Percentiles rank a stretch among this genome's conserved stretches.
Evolutionary conservation across 2,113 vertebrate species (phyloP).

Genomic region (Orcinus orca): DNA sequence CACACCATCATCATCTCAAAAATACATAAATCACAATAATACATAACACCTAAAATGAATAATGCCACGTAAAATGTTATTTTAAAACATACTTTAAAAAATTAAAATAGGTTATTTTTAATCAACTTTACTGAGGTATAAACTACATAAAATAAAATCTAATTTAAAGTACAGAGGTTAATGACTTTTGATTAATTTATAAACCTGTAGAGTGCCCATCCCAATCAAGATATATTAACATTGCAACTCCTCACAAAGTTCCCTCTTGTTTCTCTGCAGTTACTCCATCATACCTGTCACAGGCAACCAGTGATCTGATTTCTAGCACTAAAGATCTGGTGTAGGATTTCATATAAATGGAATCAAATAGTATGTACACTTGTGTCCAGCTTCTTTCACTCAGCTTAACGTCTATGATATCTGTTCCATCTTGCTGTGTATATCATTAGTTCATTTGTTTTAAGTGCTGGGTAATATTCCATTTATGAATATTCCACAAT

Average conservation of each 20-base stretch:
- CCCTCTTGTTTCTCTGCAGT: background rate
- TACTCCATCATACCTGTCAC: background rate
- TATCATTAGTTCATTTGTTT: background rate
- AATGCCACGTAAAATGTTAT: background rate
- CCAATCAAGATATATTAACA: slow-evolving; percentile 29
- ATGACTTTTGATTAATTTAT: background rate
- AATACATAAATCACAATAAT: slow-evolving; percentile 8
- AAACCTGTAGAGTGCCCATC: background rate
- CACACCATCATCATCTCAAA: background rate
- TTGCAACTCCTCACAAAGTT: background rate
- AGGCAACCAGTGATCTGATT: slow-evolving; percentile 3
- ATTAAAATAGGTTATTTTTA: background rate
- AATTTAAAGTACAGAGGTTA: background rate
- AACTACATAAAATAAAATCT: slow-evolving; percentile 18
- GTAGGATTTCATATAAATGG: background rate
- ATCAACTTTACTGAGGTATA: slow-evolving; percentile 10
- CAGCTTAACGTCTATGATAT: background rate
- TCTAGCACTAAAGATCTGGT: background rate
- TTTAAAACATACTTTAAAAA: background rate
- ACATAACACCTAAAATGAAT: background rate
- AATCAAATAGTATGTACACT: background rate
- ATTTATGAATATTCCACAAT: background rate
- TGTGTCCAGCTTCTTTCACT: background rate
- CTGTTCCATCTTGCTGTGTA: background rate
- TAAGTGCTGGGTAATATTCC: background rate